A percentile compares a stretch with the other conserved stretches of the same genome.
Evolutionary conservation across 2,797 vertebrate genomes (phyloP).

Genomic region (Tamandua tetradactyla): DNA sequence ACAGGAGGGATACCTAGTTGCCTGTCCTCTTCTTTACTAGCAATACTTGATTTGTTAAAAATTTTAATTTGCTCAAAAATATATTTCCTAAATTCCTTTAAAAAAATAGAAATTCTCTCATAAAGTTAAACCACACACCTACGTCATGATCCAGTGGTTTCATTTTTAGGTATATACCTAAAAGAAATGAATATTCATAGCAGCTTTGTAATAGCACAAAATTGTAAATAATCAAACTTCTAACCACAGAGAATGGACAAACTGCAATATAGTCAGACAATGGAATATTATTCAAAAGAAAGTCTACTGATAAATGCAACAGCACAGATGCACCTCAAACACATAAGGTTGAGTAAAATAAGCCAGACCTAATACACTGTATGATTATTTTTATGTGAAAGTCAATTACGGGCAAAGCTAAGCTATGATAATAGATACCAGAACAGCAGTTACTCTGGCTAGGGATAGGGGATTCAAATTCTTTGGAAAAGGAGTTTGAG

Average conservation of each 20-base stretch:
- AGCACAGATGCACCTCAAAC: background rate
- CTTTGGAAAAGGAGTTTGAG: background rate
- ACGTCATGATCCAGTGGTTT: background rate
- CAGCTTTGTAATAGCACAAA: constrained; percentile 9
- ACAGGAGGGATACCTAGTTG: background rate
- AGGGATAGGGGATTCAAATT: background rate
- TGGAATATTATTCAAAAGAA: background rate
- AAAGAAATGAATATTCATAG: background rate
- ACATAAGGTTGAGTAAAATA: background rate
- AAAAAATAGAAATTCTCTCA: background rate
- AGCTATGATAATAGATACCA: background rate
- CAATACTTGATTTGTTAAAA: background rate
- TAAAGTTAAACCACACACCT: background rate
- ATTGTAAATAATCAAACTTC: background rate
- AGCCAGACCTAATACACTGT: background rate
- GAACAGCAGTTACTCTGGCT: background rate
- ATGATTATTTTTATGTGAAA: background rate
- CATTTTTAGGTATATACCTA: background rate
- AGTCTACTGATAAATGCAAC: background rate
- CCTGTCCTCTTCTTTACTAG: background rate
- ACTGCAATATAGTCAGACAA: background rate
- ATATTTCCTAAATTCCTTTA: background rate
- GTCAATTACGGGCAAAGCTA: background rate
- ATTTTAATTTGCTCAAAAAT: background rate
- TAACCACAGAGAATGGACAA: background rate